Percentiles rank a stretch among this genome's conserved stretches.
phyloP scores from a whole-genome alignment of 2,797 vertebrate species.

The Emys orbicularis region DNA sequence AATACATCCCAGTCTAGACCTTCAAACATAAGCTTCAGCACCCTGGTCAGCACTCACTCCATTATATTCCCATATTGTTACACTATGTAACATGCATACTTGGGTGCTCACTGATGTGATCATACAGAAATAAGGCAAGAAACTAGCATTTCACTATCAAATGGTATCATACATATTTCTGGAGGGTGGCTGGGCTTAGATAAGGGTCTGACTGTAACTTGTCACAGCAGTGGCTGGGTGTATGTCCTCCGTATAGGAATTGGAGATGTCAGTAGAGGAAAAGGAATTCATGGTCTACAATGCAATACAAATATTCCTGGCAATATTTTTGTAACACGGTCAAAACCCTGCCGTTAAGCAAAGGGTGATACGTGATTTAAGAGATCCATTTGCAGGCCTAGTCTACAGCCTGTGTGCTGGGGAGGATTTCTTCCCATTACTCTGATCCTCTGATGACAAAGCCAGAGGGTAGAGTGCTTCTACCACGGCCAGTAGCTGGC shows the following conservation, averaged over 20 bases:
- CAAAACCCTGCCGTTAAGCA: rapidly evolving
- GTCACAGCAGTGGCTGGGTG: neutral
- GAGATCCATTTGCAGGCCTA: neutral
- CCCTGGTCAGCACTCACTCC: neutral
- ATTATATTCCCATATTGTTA: neutral
- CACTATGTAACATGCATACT: neutral
- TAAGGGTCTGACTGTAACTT: neutral
- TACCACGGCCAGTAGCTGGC: neutral
- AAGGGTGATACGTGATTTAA: rapidly evolving
- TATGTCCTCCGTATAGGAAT: rapidly evolving
- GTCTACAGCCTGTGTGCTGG: neutral
- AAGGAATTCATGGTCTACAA: rapidly evolving
- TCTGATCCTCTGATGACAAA: neutral
- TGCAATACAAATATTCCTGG: rapidly evolving
- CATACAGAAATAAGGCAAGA: neutral
- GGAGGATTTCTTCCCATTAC: neutral
- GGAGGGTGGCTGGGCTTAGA: neutral
- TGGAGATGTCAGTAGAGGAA: rapidly evolving
- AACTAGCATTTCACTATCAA: neutral
- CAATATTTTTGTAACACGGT: rapidly evolving
- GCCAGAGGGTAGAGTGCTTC: neutral
- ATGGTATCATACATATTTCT: neutral
- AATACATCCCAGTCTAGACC: neutral
- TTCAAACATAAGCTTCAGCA: neutral
- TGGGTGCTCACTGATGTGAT: neutral